Evolutionary conservation across 1,140 invertebrate species (phyloP).

Genomic region (Orussus abietinus): DNA sequence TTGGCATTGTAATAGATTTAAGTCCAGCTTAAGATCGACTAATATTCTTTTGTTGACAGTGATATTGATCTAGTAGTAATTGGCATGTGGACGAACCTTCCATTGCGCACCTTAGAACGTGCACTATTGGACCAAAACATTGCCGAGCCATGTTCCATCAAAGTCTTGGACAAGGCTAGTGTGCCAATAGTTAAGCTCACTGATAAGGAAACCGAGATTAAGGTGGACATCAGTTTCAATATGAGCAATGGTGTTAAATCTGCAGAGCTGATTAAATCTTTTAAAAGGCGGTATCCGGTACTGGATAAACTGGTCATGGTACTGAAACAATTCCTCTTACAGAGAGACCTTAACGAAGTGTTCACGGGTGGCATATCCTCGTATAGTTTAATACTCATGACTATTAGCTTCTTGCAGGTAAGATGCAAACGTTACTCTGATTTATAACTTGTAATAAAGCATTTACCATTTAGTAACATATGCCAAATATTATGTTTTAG

Average conservation of each 20-base stretch:
- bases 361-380: constrained; percentile 98
- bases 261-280: constrained; percentile 89
- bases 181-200: constrained; percentile 97
- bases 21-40: not conserved
- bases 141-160: constrained; percentile 81
- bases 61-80: constrained; percentile 97
- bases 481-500: constrained; percentile 48
- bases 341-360: constrained; percentile 97
- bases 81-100: constrained; percentile 89
- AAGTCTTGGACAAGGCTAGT: constrained; percentile 95
- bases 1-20: no score
- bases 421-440: constrained; percentile 17
- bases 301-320: constrained; percentile 93
- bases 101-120: constrained; percentile 84
- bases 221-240: constrained; percentile 97
- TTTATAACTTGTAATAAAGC: constrained; percentile 3
- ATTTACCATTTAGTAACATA: constrained; percentile 7
- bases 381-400: constrained; percentile 97
- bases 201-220: constrained; percentile 89
- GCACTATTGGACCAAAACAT: constrained; percentile 85
- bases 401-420: constrained; percentile 95
- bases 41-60: constrained; percentile 57
- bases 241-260: constrained; percentile 95
- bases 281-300: constrained; percentile 75
- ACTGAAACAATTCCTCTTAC: constrained; percentile 94